Percentiles rank a stretch among this genome's conserved stretches.
These are phyloP conservation scores for Eupithecia centaureata DNA, from an alignment of 2,888 invertebrate species.

Conservation along the genomic window DNA sequence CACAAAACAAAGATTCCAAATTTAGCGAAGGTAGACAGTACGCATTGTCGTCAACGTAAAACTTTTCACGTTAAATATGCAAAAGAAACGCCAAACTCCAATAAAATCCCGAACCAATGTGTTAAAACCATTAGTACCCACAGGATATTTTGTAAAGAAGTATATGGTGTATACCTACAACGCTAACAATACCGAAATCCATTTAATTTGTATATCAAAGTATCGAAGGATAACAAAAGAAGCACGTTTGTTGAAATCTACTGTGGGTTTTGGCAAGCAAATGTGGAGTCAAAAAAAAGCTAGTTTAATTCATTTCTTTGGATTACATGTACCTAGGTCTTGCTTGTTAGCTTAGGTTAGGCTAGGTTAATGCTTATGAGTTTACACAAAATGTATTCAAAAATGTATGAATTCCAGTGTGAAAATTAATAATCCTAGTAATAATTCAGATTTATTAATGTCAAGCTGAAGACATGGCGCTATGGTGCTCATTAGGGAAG, in stretches of 20 bases:
- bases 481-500: no score
- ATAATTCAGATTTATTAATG: no score
- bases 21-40: not conserved
- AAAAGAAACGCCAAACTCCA: not conserved
- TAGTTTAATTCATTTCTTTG: no score
- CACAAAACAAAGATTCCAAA: not conserved
- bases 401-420: no score
- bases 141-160: not conserved
- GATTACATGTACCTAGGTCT: no score
- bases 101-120: not conserved
- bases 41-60: not conserved
- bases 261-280: not conserved
- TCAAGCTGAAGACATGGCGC: no score
- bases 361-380: no score
- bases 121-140: not conserved
- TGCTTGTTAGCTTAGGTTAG: no score
- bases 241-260: not conserved
- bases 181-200: not conserved
- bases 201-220: not conserved
- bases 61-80: not conserved
- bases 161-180: not conserved
- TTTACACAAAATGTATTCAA: no score
- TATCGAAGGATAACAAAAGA: not conserved
- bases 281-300: not conserved
- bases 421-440: no score